A percentile compares a stretch with the other conserved stretches of the same genome.
phyloP scores from a whole-genome alignment of 2,888 invertebrate genomes.

The Gnatocerus cornutus region DNA sequence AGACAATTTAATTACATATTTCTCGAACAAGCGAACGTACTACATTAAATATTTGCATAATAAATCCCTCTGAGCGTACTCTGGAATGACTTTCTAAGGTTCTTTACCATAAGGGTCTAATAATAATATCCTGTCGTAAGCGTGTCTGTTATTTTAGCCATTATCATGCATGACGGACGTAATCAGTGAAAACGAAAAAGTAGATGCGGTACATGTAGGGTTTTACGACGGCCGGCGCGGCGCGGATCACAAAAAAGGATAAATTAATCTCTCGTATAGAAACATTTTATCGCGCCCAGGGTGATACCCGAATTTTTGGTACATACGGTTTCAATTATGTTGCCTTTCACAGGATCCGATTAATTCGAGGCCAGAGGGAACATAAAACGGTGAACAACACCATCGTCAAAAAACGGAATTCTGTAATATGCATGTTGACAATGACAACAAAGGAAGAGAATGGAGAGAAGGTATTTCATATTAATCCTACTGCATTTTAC shows the following conservation, averaged over 20 bases:
- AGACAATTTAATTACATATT: slow-evolving; percentile 30
- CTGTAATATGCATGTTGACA: background rate
- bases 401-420: slow-evolving; percentile 3
- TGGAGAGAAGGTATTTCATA: no score
- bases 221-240: slow-evolving; percentile 2
- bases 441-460: no score
- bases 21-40: slow-evolving; percentile 7
- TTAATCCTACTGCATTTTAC: no score
- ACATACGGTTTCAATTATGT: slow-evolving; percentile 22
- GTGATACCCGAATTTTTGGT: slow-evolving; percentile 14
- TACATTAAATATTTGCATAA: slow-evolving; percentile 38
- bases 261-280: slow-evolving; percentile 34
- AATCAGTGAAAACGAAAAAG: slow-evolving; percentile 3
- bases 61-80: slow-evolving; percentile 29
- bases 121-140: slow-evolving; percentile 24
- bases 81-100: slow-evolving; percentile 31
- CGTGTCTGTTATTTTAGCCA: slow-evolving; percentile 26
- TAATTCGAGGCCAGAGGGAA: slow-evolving; percentile 2
- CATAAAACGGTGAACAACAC: background rate
- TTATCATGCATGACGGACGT: slow-evolving; percentile 5
- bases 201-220: background rate
- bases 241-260: slow-evolving; percentile 6
- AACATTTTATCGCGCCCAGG: slow-evolving; percentile 25
- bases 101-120: slow-evolving; percentile 24
- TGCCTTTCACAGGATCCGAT: slow-evolving; percentile 7